Evolutionary conservation across 2,888 invertebrate species (phyloP).

Genomic region (Myathropa florea): DNA sequence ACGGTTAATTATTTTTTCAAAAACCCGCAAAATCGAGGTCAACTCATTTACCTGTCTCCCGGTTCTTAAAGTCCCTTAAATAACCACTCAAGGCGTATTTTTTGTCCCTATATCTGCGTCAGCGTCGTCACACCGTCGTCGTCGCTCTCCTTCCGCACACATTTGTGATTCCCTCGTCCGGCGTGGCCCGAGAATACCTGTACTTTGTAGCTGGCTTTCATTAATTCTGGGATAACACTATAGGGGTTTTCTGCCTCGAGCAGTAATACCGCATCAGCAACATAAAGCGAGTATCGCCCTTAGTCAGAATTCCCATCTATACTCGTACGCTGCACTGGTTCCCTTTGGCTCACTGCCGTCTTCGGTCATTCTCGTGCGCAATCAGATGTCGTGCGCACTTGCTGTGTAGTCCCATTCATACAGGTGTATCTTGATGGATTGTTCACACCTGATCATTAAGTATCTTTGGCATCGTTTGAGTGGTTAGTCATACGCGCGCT

Average conservation of each 20-base stretch:
- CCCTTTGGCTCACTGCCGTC: not conserved
- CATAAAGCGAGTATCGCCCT: not conserved
- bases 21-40: constrained; percentile 62
- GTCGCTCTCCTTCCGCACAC: not conserved
- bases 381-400: constrained; percentile 68
- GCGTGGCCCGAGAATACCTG: constrained; percentile 29
- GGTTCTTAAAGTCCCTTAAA: constrained; percentile 44
- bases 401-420: constrained; percentile 36
- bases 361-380: constrained; percentile 59
- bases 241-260: constrained; percentile 34
- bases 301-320: constrained; percentile 21
- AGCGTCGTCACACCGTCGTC: not conserved
- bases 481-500: constrained; percentile 33
- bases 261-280: not conserved
- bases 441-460: constrained; percentile 71
- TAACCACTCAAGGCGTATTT: constrained; percentile 40
- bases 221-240: constrained; percentile 55
- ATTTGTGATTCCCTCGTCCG: constrained; percentile 22
- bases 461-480: constrained; percentile 67
- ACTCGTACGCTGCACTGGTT: not conserved
- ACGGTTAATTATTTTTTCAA: constrained; percentile 57
- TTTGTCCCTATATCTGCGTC: not conserved
- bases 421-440: constrained; percentile 71
- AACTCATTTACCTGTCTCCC: constrained; percentile 64
- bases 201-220: constrained; percentile 44